phyloP scores from a whole-genome alignment of 1,140 invertebrate genomes.

The Drosophila kohkoa region DNA sequence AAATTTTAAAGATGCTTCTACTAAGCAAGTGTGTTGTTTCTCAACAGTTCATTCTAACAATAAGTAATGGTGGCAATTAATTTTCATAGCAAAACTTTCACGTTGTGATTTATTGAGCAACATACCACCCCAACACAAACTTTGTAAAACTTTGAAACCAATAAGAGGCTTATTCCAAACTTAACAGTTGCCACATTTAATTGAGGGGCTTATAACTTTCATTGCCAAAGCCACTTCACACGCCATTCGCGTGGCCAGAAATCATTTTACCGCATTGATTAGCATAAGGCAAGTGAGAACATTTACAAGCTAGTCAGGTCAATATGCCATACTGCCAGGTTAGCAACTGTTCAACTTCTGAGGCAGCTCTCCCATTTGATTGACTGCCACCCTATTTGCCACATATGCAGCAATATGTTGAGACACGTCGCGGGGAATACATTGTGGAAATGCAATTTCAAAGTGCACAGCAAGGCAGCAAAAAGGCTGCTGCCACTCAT shows the following conservation, averaged over 20 bases:
- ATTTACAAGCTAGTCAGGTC: not conserved
- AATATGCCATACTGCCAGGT: not conserved
- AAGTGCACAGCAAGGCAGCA: constrained; percentile 7
- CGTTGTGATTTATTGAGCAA: constrained; percentile 24
- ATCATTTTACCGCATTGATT: not conserved
- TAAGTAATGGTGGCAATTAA: constrained; percentile 47
- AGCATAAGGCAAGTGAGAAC: not conserved
- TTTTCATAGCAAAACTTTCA: constrained; percentile 35
- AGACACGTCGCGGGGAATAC: not conserved
- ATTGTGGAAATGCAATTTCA: constrained; percentile 22
- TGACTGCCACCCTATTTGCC: not conserved
- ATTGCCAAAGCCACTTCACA: not conserved
- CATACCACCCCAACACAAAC: not conserved
- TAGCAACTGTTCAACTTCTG: not conserved
- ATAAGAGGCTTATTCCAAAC: constrained; percentile 26
- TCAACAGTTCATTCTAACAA: not conserved
- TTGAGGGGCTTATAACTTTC: not conserved
- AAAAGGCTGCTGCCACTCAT: constrained; percentile 30
- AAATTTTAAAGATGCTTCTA: constrained; percentile 16
- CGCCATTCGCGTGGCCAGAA: not conserved
- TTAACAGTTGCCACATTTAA: constrained; percentile 1
- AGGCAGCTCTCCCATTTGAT: not conserved
- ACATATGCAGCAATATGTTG: not conserved
- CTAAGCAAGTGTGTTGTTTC: not conserved
- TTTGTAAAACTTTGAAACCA: constrained; percentile 26